Percentiles rank a stretch among this genome's conserved stretches.
phyloP scores from a whole-genome alignment of 2,113 vertebrate genomes.

The Hippolais icterina region DNA sequence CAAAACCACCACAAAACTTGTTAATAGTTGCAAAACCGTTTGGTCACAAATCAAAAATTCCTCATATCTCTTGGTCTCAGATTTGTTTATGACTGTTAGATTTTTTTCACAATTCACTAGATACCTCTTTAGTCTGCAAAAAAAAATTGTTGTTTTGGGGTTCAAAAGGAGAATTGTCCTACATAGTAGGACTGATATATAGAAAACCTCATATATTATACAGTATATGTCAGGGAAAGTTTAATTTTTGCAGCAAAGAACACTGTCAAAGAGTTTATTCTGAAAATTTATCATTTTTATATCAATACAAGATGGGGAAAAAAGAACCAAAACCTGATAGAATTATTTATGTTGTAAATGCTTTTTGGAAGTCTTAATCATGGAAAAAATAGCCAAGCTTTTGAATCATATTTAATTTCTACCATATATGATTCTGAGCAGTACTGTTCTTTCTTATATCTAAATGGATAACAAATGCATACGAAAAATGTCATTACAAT shows the following conservation, averaged over 20 bases:
- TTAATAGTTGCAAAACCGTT: not conserved
- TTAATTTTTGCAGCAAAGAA: not conserved
- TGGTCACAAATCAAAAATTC: not conserved
- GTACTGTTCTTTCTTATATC: not conserved
- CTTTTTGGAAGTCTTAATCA: not conserved
- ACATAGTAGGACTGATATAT: accelerated
- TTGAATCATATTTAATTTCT: not conserved
- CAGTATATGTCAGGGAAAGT: not conserved
- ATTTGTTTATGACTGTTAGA: not conserved
- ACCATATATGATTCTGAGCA: not conserved
- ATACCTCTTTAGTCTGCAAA: not conserved
- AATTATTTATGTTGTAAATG: not conserved
- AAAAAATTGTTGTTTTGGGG: not conserved
- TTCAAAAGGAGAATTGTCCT: not conserved
- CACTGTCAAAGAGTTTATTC: not conserved
- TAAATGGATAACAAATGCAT: not conserved
- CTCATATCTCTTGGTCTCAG: not conserved
- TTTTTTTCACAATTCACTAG: not conserved
- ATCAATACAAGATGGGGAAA: not conserved
- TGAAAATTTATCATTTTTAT: not conserved
- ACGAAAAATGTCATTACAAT: not conserved
- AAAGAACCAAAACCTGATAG: not conserved
- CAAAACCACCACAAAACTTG: not conserved
- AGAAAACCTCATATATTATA: not conserved
- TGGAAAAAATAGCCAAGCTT: not conserved